Evolutionary conservation across 2,888 invertebrate species (phyloP).

Genomic region (Imbricaverruca yamaguchii): DNA sequence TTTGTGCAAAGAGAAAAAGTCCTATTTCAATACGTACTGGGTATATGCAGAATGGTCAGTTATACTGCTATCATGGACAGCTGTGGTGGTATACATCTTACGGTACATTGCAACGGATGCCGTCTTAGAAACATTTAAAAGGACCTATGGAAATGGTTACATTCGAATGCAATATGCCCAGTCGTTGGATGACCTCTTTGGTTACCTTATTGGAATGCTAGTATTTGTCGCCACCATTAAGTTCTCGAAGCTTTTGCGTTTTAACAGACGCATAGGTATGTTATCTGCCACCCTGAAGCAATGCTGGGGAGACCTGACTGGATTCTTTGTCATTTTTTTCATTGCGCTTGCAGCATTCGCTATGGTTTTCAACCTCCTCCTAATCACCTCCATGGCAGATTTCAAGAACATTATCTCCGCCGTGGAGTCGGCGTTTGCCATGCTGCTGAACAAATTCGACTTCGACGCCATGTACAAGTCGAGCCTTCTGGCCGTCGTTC

Average conservation of each 20-base stretch:
- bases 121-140: conserved; percentile 24
- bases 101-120: conserved; percentile 25
- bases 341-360: conserved; percentile 42
- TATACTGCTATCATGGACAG: conserved; percentile 40
- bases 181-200: conserved; percentile 44
- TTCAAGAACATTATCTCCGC: conserved; percentile 40
- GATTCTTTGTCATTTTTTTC: conserved; percentile 43
- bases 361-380: conserved; percentile 38
- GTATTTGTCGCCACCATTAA: conserved; percentile 47
- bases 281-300: conserved; percentile 36
- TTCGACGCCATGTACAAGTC: conserved; percentile 39
- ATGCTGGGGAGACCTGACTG: conserved; percentile 38
- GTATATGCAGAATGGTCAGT: conserved; percentile 42
- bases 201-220: conserved; percentile 44
- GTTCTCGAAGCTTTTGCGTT: conserved; percentile 46
- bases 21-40: conserved; percentile 45
- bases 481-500: conserved; percentile 35
- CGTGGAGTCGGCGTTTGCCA: conserved; percentile 43
- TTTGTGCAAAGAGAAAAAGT: conserved; percentile 37
- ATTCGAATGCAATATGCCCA: conserved; percentile 42
- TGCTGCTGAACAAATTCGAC: conserved; percentile 44
- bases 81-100: conserved; percentile 40
- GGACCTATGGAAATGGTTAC: conserved; percentile 30
- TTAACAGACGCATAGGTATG: conserved; percentile 33
- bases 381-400: conserved; percentile 35